These are phyloP conservation scores for Poeciliopsis turrubarensis DNA, from an alignment of 2,113 vertebrate species.

Conservation along the genomic window DNA sequence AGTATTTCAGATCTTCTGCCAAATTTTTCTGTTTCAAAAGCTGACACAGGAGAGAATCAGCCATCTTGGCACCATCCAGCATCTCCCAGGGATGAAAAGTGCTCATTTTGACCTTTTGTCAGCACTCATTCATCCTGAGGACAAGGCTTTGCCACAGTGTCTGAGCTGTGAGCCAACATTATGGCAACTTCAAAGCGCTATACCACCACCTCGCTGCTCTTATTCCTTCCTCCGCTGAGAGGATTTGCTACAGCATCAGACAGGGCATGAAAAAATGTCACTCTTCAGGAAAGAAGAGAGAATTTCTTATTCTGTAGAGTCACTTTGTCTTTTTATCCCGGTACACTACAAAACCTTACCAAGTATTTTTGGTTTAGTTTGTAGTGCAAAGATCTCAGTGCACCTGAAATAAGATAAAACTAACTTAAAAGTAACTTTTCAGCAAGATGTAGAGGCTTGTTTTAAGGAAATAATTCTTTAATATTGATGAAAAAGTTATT, in stretches of 20 bases:
- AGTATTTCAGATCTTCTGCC: slow-evolving; percentile 47
- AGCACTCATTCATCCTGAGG: slow-evolving; percentile 74
- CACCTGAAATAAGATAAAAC: no score
- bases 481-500: no score
- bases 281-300: slow-evolving; percentile 22
- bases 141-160: slow-evolving; percentile 73
- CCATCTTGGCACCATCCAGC: slow-evolving; percentile 24
- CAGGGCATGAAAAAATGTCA: slow-evolving; percentile 37
- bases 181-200: slow-evolving; percentile 74
- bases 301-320: slow-evolving; percentile 9
- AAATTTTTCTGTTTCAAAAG: slow-evolving; percentile 47
- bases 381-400: no score
- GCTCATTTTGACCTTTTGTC: slow-evolving; percentile 65
- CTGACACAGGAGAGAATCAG: slow-evolving; percentile 35
- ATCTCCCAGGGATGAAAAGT: slow-evolving; percentile 46
- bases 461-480: no score
- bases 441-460: no score
- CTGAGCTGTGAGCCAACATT: slow-evolving; percentile 76
- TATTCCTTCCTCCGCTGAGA: slow-evolving; percentile 59
- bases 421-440: no score
- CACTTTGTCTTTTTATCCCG: no score
- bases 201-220: slow-evolving; percentile 50
- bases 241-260: slow-evolving; percentile 43
- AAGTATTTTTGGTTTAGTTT: no score
- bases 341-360: no score